Evolutionary conservation across 2,888 invertebrate species (phyloP), one percentile per base, ranked within the genome.

Genomic region (Meghimatium bilineatum): DNA sequence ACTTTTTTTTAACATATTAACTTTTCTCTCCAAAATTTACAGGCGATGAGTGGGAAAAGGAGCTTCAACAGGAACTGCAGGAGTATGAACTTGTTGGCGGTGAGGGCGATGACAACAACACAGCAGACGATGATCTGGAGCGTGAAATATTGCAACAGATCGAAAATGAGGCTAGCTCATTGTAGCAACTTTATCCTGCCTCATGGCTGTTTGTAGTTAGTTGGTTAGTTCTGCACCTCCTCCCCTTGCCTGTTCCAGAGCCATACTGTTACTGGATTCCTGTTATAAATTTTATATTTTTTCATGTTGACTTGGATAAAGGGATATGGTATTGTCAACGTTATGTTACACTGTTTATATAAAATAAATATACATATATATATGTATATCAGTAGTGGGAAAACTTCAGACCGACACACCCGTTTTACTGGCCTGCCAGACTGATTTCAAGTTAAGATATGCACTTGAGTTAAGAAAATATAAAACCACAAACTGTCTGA

Each of bases 61-160:
- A 98, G 94, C 95, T 98, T 92, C 98, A 98, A 93, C 97, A 97
- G 78, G 98, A 98, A 94, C 95, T 98, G 90, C 97, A 97, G 94
- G 98, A 98, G 93, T 98, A 97, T 94, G 98, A 98, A 94, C 97
- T 98, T 89, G 97, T 98, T 34, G 91, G 90, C 75, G 88, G 89
- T 36, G 90, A 90, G 32, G 90, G 89, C 67, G 88, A 87, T 36
- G 72, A 76, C 5, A 63, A 52, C 26, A 74, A 72, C 12, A 88
- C 89, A 80, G 95, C 90, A 26, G 92, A 93, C 78, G 91, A 90
- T 17, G 95, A 95, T 88, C 95, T 96, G 95, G 96, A 96, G 93
- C 95, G 95, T 87, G 96, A 96, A 91, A 96, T 96, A 90, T 95
- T 96, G 88, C 95, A 96, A 87, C 94, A 96, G 88, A 95, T 96